Conservation (phyloP, 2,113 vertebrate species). For the Pelmatolapia mariae region DNA sequence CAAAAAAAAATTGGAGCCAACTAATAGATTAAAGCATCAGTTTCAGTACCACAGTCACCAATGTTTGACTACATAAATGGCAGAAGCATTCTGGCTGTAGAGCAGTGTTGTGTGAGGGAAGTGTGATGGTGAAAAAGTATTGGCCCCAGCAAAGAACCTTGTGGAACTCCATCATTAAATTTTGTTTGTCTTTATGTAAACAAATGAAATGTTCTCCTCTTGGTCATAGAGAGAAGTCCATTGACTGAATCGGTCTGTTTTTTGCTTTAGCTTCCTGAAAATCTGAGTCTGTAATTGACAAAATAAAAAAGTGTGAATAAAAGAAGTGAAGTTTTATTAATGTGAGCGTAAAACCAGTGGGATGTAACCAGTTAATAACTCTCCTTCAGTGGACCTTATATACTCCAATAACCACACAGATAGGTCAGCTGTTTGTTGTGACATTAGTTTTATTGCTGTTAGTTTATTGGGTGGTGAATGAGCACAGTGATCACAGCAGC, state of each 20-base stretch:
- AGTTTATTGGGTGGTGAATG: slow-evolving; percentile 44
- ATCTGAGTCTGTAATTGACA: neutral
- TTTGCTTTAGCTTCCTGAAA: neutral
- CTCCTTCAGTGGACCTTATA: neutral
- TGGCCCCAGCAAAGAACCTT: neutral
- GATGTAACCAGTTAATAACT: neutral
- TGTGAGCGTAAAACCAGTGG: rapidly evolving
- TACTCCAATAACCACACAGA: slow-evolving; percentile 2
- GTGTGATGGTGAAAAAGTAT: neutral
- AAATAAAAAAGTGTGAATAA: neutral
- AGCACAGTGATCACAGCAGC: slow-evolving; percentile 66
- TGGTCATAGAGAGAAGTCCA: neutral
- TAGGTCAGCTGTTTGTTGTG: slow-evolving; percentile 18
- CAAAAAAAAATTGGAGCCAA: neutral
- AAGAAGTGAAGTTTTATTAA: neutral
- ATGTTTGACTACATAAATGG: rapidly evolving
- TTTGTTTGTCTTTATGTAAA: neutral
- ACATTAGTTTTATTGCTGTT: slow-evolving; percentile 74
- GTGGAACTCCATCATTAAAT: neutral
- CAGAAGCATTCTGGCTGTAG: neutral
- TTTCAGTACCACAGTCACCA: neutral
- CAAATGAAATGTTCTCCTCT: neutral
- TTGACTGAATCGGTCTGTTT: neutral
- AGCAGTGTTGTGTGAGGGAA: neutral
- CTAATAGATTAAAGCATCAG: neutral